A percentile compares a stretch with the other conserved stretches of the same genome.
These are phyloP conservation scores for Rhimphoctona megacephalus DNA, from an alignment of 2,888 invertebrate species.

Conservation along the genomic window DNA sequence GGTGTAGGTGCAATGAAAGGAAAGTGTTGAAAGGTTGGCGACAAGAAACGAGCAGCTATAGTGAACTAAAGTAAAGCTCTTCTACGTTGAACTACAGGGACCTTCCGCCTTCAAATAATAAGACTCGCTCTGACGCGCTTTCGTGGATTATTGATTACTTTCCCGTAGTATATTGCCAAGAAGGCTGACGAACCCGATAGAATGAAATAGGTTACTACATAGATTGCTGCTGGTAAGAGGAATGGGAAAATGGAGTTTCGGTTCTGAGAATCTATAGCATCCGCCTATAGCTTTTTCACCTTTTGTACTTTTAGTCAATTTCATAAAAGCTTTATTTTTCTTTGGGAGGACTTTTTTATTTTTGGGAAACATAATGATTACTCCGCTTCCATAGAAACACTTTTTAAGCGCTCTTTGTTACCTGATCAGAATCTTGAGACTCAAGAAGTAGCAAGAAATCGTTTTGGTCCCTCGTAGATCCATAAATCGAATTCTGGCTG, in stretches of 20 bases:
- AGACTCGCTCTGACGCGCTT: slow-evolving; percentile 78
- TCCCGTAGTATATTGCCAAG: slow-evolving; percentile 53
- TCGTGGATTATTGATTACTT: slow-evolving; percentile 80
- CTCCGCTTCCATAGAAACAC: background rate
- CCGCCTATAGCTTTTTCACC: slow-evolving; percentile 29
- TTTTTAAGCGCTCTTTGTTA: background rate
- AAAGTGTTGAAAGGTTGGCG: slow-evolving; percentile 51
- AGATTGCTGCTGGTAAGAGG: slow-evolving; percentile 44
- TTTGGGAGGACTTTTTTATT: background rate
- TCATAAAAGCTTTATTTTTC: slow-evolving; percentile 31
- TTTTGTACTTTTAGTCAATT: slow-evolving; percentile 23
- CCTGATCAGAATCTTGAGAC: background rate
- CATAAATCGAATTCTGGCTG: slow-evolving; percentile 54
- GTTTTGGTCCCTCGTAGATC: slow-evolving; percentile 4
- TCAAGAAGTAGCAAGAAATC: slow-evolving; percentile 3
- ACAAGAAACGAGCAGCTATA: slow-evolving; percentile 29
- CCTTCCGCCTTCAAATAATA: slow-evolving; percentile 76
- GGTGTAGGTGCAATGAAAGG: slow-evolving; percentile 38
- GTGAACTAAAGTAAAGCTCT: slow-evolving; percentile 11
- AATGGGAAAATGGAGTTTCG: slow-evolving; percentile 36
- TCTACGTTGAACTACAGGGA: slow-evolving; percentile 75
- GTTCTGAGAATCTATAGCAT: slow-evolving; percentile 21
- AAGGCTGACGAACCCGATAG: slow-evolving; percentile 43
- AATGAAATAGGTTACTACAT: slow-evolving; percentile 34
- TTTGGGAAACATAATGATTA: slow-evolving; percentile 22